Evolutionary conservation across 1,140 invertebrate species (phyloP).

Genomic region (Pantala flavescens): DNA sequence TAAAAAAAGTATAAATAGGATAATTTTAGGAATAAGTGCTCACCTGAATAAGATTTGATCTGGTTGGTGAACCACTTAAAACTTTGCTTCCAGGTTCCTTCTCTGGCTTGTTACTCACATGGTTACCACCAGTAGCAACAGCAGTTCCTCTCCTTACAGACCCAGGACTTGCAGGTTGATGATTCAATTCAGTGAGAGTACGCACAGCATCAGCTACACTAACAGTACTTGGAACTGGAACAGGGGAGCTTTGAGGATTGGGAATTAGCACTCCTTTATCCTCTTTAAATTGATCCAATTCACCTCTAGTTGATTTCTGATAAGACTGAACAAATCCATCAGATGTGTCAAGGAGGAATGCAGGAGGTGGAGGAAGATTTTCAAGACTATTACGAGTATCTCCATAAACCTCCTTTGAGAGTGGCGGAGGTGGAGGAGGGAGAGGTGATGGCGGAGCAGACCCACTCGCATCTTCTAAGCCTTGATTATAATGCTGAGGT

Average conservation of each 20-base stretch:
- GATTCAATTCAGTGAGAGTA: slow-evolving; percentile 70
- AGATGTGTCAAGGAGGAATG: slow-evolving; percentile 60
- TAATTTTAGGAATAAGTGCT: no score
- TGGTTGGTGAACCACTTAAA: background rate
- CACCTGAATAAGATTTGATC: background rate
- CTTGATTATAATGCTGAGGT: background rate
- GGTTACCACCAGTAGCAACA: background rate
- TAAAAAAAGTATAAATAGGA: no score
- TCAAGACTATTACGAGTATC: slow-evolving; percentile 38
- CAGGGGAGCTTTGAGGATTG: slow-evolving; percentile 13
- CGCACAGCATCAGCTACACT: slow-evolving; percentile 81
- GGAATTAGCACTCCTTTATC: background rate
- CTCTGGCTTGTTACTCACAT: background rate
- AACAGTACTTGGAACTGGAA: slow-evolving; percentile 24
- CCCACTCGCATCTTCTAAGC: background rate
- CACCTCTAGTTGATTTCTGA: slow-evolving; percentile 24
- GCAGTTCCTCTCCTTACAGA: slow-evolving; percentile 35
- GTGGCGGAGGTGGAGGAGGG: background rate
- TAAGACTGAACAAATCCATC: slow-evolving; percentile 32
- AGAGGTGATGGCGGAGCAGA: background rate
- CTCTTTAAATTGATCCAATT: background rate
- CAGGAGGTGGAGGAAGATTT: slow-evolving; percentile 71
- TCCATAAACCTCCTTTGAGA: slow-evolving; percentile 19
- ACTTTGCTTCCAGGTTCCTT: background rate
- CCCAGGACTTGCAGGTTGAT: slow-evolving; percentile 74